Evolutionary conservation across 37 sponge, comb jelly and placozoan species (phyloP).

Genomic region (Agelas oroides): DNA sequence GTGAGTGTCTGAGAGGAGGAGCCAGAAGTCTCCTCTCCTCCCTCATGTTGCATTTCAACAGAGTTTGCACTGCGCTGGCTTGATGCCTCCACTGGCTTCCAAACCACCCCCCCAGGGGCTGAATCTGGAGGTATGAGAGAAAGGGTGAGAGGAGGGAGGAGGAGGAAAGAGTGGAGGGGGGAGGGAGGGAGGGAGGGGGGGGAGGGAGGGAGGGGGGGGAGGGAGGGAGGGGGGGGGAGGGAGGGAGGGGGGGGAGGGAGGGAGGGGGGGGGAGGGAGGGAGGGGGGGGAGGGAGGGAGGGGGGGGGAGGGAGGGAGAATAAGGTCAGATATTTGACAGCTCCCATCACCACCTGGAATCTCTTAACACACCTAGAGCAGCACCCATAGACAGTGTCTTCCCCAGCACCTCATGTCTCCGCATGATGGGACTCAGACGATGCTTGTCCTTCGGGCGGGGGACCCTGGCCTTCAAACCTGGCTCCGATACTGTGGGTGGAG

Average conservation of each 20-base stretch:
- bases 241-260: too few species aligned
- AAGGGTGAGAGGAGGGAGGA: background rate
- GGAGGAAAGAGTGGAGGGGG: background rate
- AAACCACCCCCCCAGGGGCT: constrained; percentile 4
- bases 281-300: too few species aligned
- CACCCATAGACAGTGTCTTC: constrained; percentile 57
- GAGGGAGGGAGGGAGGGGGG: too few species aligned
- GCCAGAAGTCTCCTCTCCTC: background rate
- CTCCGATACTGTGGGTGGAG: constrained; percentile 53
- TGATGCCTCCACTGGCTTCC: constrained; percentile 17
- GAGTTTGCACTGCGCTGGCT: background rate
- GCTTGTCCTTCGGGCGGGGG: constrained; percentile 35
- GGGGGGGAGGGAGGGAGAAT: too few species aligned
- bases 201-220: too few species aligned
- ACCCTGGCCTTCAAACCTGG: constrained; percentile 44
- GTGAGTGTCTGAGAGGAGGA: background rate
- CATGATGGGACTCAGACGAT: constrained; percentile 52
- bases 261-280: too few species aligned
- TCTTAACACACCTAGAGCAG: constrained; percentile 40
- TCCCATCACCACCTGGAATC: too few species aligned
- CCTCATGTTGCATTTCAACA: background rate
- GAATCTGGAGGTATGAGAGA: background rate
- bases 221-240: too few species aligned
- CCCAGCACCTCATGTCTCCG: constrained; percentile 21
- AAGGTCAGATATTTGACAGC: too few species aligned